Base-by-base conservation (phyloP, 2,888 invertebrate species). In the Cepaea hortensis region DNA sequence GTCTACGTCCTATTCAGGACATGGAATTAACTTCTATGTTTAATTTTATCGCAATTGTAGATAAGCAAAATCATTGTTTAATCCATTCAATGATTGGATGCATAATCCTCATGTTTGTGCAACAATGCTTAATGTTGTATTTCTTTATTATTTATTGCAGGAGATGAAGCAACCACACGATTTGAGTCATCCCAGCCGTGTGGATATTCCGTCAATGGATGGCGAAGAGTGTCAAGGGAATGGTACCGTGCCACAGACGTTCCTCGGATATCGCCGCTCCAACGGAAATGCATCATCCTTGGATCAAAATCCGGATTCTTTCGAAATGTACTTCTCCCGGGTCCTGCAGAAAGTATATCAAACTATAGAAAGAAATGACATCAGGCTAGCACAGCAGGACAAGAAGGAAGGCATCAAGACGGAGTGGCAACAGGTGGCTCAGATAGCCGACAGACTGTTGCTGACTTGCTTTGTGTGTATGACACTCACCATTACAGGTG, bases 291-390 rank as follows among this genome's bases (percentile, higher is more conserved):
- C 81, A n/a, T 73, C 83, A 23, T 62, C 82, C 2, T 85, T 81
- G 55, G 85, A 85, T 20, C 85, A 85, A 79, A 55, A 9, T 11
- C n/a, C 76, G 2, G 85, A 85, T 23, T 68, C 55, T 15, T 86
- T 86, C 91, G 96, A 96, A 92, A 95, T 95, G 84, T 96, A 96
- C 91, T 96, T 96, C 92, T 95, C 95, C 86, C 96, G 95, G 90
- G 97, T 96, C 92, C 96, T 96, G 94, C 96, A 95, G 91, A 96
- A 96, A 93, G 96, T 97, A 65, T 96, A 96, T 93, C 95, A 96
- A 89, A 97, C 97, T 6, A 97, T 97, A 88, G 97, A 97, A 91
- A 95, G 96, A 81, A 97, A 97, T 95, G 97, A 94, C 93, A 96
- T 96, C 92, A 96, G 98, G 6, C 96, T 97, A 11, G 96, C 96